These are phyloP conservation scores for Magallana nippona DNA, from an alignment of 2,888 invertebrate genomes.

Conservation along the genomic window DNA sequence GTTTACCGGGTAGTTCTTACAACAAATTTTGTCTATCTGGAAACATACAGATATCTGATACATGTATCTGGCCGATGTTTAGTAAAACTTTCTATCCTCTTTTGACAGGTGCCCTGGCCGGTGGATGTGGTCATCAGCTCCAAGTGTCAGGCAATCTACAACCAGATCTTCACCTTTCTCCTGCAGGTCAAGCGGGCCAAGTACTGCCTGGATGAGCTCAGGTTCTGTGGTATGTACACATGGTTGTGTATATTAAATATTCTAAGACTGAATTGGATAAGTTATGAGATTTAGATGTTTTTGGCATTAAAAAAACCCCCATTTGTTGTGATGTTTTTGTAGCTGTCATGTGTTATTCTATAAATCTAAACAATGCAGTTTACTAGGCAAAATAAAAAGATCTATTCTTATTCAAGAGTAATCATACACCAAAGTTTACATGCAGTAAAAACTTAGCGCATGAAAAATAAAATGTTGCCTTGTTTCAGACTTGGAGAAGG, in stretches of 20 bases:
- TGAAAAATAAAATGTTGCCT: neutral
- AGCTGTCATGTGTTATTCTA: too few species aligned
- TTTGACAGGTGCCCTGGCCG: slow-evolving; percentile 73
- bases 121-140: slow-evolving; percentile 76
- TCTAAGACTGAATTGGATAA: neutral
- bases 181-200: slow-evolving; percentile 79
- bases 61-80: too few species aligned
- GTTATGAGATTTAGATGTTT: too few species aligned
- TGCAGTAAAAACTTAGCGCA: too few species aligned
- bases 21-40: neutral
- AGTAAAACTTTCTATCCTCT: too few species aligned
- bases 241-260: neutral
- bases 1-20: neutral
- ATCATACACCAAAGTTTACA: too few species aligned
- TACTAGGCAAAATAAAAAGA: too few species aligned
- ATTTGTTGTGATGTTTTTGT: too few species aligned
- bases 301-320: too few species aligned
- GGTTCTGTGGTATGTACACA: slow-evolving; percentile 72
- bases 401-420: too few species aligned
- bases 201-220: slow-evolving; percentile 77
- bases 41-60: too few species aligned
- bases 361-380: too few species aligned
- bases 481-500: slow-evolving; percentile 61
- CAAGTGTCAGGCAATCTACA: slow-evolving; percentile 74
- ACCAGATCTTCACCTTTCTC: slow-evolving; percentile 77